A percentile compares a stretch with the other conserved stretches of the same genome.
Evolutionary conservation across 2,888 invertebrate species (phyloP).

Genomic region (Drosophila nigricruria): DNA sequence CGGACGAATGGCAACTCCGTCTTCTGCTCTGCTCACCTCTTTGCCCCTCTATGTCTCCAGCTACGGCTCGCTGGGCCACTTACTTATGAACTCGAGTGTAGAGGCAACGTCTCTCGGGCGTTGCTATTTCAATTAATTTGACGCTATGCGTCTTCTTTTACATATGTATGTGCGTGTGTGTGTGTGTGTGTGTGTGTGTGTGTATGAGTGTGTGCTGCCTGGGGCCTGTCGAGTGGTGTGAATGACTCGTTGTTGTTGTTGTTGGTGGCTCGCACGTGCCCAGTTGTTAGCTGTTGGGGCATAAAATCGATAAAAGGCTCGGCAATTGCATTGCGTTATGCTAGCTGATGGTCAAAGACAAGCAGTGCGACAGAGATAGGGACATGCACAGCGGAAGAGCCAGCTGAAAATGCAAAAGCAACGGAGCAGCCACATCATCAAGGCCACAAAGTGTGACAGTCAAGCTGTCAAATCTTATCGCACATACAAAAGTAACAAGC

Average conservation of each 20-base stretch:
- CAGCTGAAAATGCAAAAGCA: background rate
- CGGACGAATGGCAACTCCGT: slow-evolving; percentile 8
- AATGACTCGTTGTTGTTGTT: slow-evolving; percentile 63
- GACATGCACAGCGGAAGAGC: background rate
- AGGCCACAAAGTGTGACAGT: slow-evolving; percentile 44
- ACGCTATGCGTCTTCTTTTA: slow-evolving; percentile 45
- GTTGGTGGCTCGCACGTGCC: slow-evolving; percentile 62
- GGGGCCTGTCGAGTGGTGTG: slow-evolving; percentile 51
- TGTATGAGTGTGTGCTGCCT: slow-evolving; percentile 12
- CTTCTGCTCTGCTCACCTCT: background rate
- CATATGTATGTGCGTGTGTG: slow-evolving; percentile 10
- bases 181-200: slow-evolving; percentile 14
- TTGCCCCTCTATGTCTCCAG: background rate
- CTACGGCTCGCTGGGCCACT: slow-evolving; percentile 48
- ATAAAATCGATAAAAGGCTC: slow-evolving; percentile 71
- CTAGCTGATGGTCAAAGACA: slow-evolving; percentile 40
- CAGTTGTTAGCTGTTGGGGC: slow-evolving; percentile 30
- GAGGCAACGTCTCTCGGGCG: slow-evolving; percentile 49
- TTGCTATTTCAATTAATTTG: slow-evolving; percentile 61
- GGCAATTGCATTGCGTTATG: slow-evolving; percentile 61
- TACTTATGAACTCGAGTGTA: slow-evolving; percentile 47
- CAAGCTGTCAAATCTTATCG: slow-evolving; percentile 31
- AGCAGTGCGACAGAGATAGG: slow-evolving; percentile 11
- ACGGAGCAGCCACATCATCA: slow-evolving; percentile 43
- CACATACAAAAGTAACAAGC: slow-evolving; percentile 7